A percentile compares a stretch with the other conserved stretches of the same genome.
These are phyloP conservation scores for Zele albiditarsus DNA, from an alignment of 2,888 invertebrate species.

Conservation along the genomic window DNA sequence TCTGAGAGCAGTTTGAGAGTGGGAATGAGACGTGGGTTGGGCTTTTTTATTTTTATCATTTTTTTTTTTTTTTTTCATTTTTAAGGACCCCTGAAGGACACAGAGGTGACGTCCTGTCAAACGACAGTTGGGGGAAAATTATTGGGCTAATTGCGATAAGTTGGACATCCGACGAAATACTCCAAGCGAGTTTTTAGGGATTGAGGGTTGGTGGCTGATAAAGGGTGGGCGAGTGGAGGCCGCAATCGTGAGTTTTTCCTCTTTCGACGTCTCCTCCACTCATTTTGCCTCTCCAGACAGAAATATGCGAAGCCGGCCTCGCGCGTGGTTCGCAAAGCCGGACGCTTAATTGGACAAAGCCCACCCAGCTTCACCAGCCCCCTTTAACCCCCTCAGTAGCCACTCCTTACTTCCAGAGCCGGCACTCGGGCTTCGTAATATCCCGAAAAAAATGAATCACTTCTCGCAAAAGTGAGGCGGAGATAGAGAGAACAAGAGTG, in stretches of 20 bases:
- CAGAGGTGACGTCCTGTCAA: conserved; percentile 62
- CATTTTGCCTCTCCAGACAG: conserved; percentile 64
- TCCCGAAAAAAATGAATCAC: conserved; percentile 68
- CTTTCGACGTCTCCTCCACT: conserved; percentile 54
- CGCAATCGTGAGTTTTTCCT: conserved; percentile 63
- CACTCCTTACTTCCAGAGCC: conserved; percentile 31
- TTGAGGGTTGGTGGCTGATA: conserved; percentile 39
- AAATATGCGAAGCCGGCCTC: conserved; percentile 67
- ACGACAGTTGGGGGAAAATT: conserved; percentile 62
- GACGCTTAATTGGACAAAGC: conserved; percentile 73
- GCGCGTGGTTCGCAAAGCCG: conserved; percentile 66
- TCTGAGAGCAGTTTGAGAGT: conserved; percentile 13
- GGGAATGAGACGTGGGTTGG: neutral
- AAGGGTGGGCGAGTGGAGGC: conserved; percentile 38
- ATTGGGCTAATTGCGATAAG: conserved; percentile 72
- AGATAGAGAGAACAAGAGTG: conserved; percentile 30
- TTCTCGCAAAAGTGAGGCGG: conserved; percentile 53
- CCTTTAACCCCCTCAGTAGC: conserved; percentile 31
- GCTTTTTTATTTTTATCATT: conserved; percentile 7
- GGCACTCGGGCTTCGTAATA: conserved; percentile 66
- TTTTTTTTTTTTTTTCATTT: neutral
- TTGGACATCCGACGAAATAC: conserved; percentile 64
- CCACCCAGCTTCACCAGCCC: conserved; percentile 45
- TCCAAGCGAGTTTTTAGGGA: conserved; percentile 49
- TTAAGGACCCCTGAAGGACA: conserved; percentile 22